Conservation (phyloP, 1,140 invertebrate species). For the Drosophila orena region DNA sequence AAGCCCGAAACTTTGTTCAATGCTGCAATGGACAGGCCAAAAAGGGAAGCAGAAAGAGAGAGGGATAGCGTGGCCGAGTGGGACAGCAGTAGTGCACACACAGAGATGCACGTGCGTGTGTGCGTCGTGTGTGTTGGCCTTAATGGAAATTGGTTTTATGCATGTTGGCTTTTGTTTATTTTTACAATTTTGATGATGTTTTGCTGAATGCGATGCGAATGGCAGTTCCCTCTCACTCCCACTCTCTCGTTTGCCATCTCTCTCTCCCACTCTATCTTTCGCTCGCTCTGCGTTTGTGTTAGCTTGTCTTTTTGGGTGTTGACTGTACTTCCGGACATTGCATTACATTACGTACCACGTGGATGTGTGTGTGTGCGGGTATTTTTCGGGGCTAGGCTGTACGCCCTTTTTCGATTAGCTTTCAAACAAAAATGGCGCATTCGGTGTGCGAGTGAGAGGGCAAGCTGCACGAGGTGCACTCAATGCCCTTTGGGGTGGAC, state of each 20-base stretch:
- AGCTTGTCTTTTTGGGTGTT: slow-evolving; percentile 51
- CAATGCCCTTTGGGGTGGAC: slow-evolving; percentile 11
- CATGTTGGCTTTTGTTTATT: slow-evolving; percentile 83
- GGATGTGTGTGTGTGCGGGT: slow-evolving; percentile 1
- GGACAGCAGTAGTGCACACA: slow-evolving; percentile 33
- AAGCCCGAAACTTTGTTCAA: slow-evolving; percentile 55
- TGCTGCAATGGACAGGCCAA: slow-evolving; percentile 52
- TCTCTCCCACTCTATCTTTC: background rate
- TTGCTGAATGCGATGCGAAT: slow-evolving; percentile 80
- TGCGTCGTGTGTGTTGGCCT: slow-evolving; percentile 58
- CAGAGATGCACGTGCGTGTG: slow-evolving; percentile 58
- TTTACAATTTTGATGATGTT: slow-evolving; percentile 84
- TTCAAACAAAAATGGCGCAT: slow-evolving; percentile 55
- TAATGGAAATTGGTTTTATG: slow-evolving; percentile 84
- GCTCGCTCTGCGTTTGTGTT: slow-evolving; percentile 7
- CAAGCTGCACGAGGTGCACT: background rate
- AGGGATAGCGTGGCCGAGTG: slow-evolving; percentile 12
- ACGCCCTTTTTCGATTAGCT: slow-evolving; percentile 59
- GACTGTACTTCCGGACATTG: slow-evolving; percentile 60
- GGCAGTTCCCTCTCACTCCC: slow-evolving; percentile 54
- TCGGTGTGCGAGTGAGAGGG: slow-evolving; percentile 8
- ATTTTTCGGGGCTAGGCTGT: slow-evolving; percentile 43
- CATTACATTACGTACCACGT: slow-evolving; percentile 33
- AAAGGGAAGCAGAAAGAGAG: slow-evolving; percentile 17
- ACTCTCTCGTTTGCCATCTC: background rate